Conservation (phyloP, 2,888 invertebrate genomes). For the Chrysodeixis includens region DNA sequence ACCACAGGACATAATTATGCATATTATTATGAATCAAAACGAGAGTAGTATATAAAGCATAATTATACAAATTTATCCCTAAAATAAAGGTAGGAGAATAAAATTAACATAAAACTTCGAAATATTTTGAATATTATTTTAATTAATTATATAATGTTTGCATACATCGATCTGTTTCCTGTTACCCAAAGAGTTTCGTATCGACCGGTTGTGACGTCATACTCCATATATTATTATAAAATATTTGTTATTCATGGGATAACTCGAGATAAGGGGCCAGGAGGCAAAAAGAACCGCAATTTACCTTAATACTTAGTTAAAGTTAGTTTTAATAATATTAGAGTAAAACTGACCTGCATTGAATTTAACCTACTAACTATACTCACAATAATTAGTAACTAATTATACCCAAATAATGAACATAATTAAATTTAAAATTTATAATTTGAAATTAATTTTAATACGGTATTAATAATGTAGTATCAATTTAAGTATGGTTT, state of each 20-base stretch:
- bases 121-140: constrained; percentile 57
- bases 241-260: constrained; percentile 1
- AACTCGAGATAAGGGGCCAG: background rate
- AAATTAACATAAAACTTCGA: constrained; percentile 57
- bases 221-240: background rate
- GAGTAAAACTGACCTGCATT: too few relatives aligned
- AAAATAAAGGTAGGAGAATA: constrained; percentile 25
- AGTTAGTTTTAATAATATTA: too few relatives aligned
- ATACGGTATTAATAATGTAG: too few relatives aligned
- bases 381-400: too few relatives aligned
- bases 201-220: constrained; percentile 20
- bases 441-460: too few relatives aligned
- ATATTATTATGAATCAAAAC: constrained; percentile 34
- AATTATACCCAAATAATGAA: too few relatives aligned
- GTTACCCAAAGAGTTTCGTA: constrained; percentile 30
- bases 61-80: constrained; percentile 40
- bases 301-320: background rate
- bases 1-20: constrained; percentile 1
- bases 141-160: constrained; percentile 46
- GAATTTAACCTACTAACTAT: too few relatives aligned
- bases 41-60: constrained; percentile 32
- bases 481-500: too few relatives aligned
- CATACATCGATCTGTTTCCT: constrained; percentile 55
- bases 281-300: background rate
- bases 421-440: too few relatives aligned